Base-by-base conservation (phyloP, 2,797 vertebrate genomes). In the Prionace glauca region DNA sequence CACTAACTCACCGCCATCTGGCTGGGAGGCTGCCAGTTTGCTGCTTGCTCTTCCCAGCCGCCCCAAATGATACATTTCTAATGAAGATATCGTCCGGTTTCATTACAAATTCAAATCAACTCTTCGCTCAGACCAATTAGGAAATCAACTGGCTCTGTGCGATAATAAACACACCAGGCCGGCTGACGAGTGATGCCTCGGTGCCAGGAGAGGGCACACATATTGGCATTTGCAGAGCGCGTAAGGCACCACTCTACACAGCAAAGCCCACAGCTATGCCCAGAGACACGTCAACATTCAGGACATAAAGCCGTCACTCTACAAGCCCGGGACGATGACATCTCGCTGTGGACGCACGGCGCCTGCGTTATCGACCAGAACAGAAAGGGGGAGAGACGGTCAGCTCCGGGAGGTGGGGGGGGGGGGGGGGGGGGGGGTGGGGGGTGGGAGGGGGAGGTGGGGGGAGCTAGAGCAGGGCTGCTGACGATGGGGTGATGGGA, bases 81-180 rank as follows among this genome's bases (percentile, higher is more conserved):
- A 94, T 94, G 93, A 94, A 94, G 93, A 94, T n/a, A 69, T 94
- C 71, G 93, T 74, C 93, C 93, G 16, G 69, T 94, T 74, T 94
- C 93, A 95, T 95, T 95, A 95, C 93, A 72, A 95, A 95, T 77
- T 95, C 71, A 74, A 95, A 95, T 95, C 71, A 77, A 95, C 71
- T 72, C 41, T 95, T 77, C 5, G 24, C 71, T 95, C 93, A 77
- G 65, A 60, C 45, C 93, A 95, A 95, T 77, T 95, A 95, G 72
- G 45, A 94, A 65, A 72, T 94, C n/a, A 94, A 72, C 32, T 69
- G 91, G 65, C n/a, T 69, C 91, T 41, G n/a, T 69, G 29, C 8
- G 18, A 72, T 72, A 26, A 72, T 45, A 45, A 94, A 72, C 50
- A 29, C 67, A 45, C 20, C 41, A 41, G 36, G 9, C 16, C 14